Base-by-base conservation (phyloP, 1,140 invertebrate species). In the Ceratosolen solmsi region DNA sequence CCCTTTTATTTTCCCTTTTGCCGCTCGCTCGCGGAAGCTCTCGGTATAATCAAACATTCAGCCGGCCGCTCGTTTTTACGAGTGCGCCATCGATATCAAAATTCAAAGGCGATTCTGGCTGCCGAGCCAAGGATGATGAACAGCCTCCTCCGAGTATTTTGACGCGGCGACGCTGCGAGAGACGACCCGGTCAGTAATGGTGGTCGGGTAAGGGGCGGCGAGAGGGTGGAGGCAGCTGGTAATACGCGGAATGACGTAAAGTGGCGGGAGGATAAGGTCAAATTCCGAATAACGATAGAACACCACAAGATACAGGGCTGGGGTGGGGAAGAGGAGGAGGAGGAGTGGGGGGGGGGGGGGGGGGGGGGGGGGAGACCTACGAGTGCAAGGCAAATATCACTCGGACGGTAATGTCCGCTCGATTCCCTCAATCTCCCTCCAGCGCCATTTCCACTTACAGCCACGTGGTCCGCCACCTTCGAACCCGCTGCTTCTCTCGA, bases 341-440 rank as follows among this genome's bases (percentile, higher is more conserved):
- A n/a, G n/a, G n/a, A n/a, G n/a, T n/a, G n/a, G n/a, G n/a, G n/a
- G n/a, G n/a, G n/a, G n/a, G n/a, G n/a, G n/a, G n/a, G n/a, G n/a
- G n/a, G n/a, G n/a, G n/a, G n/a, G n/a, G n/a, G n/a, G n/a, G n/a
- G n/a, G n/a, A n/a, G n/a, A n/a, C n/a, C n/a, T 80, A 88, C 86
- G 86, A 91, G 89, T 89, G 89, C 85, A 91, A 89, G 88, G 90
- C 90, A 91, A 91, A 91, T 89, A 91, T 89, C 87, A 86, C 85
- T 88, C 86, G 87, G 87, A 80, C 85, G 88, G 87, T 90, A 91
- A 91, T 90, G 89, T 86, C 87, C 87, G 88, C 88, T 89, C 88
- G 58, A 87, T 89, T 87, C 85, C n/a, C n/a, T n/a, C n/a, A n/a
- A n/a, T n/a, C n/a, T n/a, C 86, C 83, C 85, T 84, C 82, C 78